These are phyloP conservation scores for Sarcophaga peregrina DNA, from an alignment of 1,140 invertebrate genomes.

Conservation along the genomic window DNA sequence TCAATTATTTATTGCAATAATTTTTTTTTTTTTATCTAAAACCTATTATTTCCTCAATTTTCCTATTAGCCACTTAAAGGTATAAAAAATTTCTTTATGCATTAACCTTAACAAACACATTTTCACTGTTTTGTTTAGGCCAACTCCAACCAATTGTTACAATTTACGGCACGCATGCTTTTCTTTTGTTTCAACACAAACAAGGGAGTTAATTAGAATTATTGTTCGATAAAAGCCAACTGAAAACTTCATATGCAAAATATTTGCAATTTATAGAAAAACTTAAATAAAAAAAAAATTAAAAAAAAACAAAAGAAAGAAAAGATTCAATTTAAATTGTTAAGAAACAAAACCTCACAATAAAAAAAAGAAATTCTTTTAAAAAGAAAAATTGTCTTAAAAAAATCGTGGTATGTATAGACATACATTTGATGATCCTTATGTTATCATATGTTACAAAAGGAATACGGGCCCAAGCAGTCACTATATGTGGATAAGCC, in stretches of 20 bases:
- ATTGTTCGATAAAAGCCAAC: slow-evolving; percentile 18
- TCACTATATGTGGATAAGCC: no score
- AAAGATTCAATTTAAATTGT: slow-evolving; percentile 1
- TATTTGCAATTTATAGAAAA: slow-evolving; percentile 38
- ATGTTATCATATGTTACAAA: slow-evolving; percentile 22
- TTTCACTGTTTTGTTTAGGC: not conserved
- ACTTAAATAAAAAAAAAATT: not conserved
- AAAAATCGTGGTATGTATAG: not conserved
- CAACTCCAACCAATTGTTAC: not conserved
- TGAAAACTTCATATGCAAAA: slow-evolving; percentile 35
- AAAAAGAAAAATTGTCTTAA: not conserved
- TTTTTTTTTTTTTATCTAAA: no score
- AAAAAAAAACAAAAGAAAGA: slow-evolving; percentile 1
- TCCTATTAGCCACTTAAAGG: not conserved
- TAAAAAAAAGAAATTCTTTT: not conserved
- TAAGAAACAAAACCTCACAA: not conserved
- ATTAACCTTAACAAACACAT: no score
- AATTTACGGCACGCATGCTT: slow-evolving; percentile 27
- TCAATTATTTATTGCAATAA: no score
- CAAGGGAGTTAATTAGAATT: slow-evolving; percentile 36
- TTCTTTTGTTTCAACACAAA: not conserved
- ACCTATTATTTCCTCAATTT: no score
- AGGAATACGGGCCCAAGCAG: no score
- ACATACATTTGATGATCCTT: slow-evolving; percentile 32
- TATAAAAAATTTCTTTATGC: not conserved